These are phyloP conservation scores for Blastobasis adustella DNA, from an alignment of 2,888 invertebrate species.

Conservation along the genomic window DNA sequence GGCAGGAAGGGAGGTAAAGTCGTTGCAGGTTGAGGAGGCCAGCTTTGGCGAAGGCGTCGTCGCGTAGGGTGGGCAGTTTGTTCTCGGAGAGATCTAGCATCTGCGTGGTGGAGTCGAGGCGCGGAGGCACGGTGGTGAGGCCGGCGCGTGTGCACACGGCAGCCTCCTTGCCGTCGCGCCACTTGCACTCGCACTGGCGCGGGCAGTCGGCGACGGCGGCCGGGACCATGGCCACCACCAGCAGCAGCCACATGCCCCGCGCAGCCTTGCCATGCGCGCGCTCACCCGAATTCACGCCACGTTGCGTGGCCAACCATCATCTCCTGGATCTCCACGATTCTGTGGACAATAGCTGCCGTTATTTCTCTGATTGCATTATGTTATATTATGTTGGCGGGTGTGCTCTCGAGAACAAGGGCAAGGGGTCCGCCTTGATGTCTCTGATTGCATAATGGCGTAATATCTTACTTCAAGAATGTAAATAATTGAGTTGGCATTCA, in stretches of 20 bases:
- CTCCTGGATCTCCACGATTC: conserved; percentile 43
- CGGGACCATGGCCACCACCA: conserved; percentile 60
- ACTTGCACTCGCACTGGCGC: conserved; percentile 88
- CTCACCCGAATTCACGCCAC: conserved; percentile 25
- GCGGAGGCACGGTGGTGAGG: conserved; percentile 81
- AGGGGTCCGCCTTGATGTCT: no score
- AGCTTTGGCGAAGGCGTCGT: conserved; percentile 83
- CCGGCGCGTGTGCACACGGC: conserved; percentile 86
- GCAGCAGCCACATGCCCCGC: conserved; percentile 75
- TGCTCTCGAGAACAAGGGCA: no score
- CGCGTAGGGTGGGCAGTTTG: conserved; percentile 77
- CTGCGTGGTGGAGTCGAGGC: conserved; percentile 86
- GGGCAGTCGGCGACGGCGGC: conserved; percentile 80
- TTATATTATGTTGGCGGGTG: conserved; percentile 3
- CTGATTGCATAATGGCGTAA: no score
- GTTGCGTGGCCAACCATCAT: conserved; percentile 57
- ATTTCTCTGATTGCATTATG: neutral
- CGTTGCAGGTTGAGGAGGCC: conserved; percentile 88
- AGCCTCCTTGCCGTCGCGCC: conserved; percentile 91
- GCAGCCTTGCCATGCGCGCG: conserved; percentile 12
- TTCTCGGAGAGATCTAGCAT: conserved; percentile 86
- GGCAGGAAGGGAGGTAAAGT: conserved; percentile 83
- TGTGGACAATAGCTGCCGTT: conserved; percentile 19
- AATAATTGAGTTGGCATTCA: no score
- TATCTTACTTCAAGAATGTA: no score